Conservation (phyloP, 1,140 invertebrate genomes). For the Meloidogyne exigua region DNA sequence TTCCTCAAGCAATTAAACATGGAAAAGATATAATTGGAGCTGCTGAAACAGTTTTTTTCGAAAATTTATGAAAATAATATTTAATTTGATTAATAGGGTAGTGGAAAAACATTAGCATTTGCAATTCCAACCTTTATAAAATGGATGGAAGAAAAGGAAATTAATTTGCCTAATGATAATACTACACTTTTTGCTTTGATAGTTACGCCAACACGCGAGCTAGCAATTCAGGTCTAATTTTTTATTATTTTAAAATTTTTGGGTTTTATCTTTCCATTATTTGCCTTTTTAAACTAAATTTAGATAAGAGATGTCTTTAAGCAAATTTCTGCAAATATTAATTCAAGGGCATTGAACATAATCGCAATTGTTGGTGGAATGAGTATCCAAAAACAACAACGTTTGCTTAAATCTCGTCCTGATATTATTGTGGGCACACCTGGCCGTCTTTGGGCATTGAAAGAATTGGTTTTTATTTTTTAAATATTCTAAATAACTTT, state of each 20-base stretch:
- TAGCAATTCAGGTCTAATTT: slow-evolving; percentile 80
- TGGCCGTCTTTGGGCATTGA: slow-evolving; percentile 83
- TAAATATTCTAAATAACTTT: slow-evolving; percentile 3
- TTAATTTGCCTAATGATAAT: slow-evolving; percentile 21
- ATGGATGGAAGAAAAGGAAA: slow-evolving; percentile 69
- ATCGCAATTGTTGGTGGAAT: slow-evolving; percentile 49
- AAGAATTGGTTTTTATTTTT: slow-evolving; percentile 24
- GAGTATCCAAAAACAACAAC: slow-evolving; percentile 77
- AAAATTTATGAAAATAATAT: background rate
- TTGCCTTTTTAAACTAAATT: slow-evolving; percentile 68
- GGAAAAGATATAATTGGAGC: slow-evolving; percentile 85
- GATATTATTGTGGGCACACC: slow-evolving; percentile 94
- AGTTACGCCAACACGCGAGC: slow-evolving; percentile 87
- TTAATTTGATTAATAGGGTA: slow-evolving; percentile 70
- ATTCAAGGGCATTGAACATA: background rate
- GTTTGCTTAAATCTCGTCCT: slow-evolving; percentile 77
- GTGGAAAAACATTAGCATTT: slow-evolving; percentile 95
- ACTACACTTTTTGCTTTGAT: slow-evolving; percentile 71
- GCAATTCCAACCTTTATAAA: slow-evolving; percentile 84
- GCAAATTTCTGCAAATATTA: slow-evolving; percentile 12
- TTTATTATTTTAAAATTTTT: background rate
- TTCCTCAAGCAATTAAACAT: slow-evolving; percentile 82
- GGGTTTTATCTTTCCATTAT: background rate
- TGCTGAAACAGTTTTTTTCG: slow-evolving; percentile 76
- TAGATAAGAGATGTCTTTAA: slow-evolving; percentile 71